These are phyloP conservation scores for Trachelus iudaicus DNA, from an alignment of 2,888 invertebrate genomes.

Conservation along the genomic window DNA sequence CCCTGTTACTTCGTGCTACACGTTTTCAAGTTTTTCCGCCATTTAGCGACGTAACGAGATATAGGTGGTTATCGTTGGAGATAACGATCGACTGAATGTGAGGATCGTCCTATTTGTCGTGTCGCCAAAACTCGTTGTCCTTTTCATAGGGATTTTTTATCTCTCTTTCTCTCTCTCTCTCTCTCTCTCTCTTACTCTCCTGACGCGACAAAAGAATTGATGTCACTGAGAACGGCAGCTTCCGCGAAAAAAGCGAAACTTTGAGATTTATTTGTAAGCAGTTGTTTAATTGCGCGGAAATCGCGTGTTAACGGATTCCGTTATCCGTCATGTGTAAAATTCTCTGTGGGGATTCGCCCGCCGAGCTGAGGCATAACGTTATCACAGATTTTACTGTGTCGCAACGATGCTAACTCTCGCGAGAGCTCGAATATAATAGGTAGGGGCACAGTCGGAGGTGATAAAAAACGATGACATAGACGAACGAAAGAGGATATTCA, in stretches of 20 bases:
- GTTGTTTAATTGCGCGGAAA: conserved; percentile 22
- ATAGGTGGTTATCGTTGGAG: not conserved
- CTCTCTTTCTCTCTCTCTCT: not conserved
- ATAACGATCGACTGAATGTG: not conserved
- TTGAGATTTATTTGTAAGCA: conserved; percentile 22
- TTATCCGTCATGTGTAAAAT: conserved; percentile 16
- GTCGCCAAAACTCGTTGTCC: not conserved
- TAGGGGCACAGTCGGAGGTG: not conserved
- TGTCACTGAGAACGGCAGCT: conserved; percentile 8
- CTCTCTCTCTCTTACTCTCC: not conserved
- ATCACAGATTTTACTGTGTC: not conserved
- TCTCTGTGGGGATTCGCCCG: not conserved
- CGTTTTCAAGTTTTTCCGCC: not conserved
- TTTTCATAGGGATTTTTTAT: not conserved
- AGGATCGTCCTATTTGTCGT: not conserved
- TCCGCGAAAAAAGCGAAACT: conserved; percentile 7
- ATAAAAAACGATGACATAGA: not conserved
- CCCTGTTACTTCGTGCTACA: not conserved
- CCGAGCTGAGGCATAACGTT: not conserved
- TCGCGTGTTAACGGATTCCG: conserved; percentile 10
- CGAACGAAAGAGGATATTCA: not conserved
- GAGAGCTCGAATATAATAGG: not conserved
- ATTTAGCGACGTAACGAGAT: not conserved
- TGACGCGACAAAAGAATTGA: conserved; percentile 1
- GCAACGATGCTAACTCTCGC: not conserved